Evolutionary conservation across 2,113 vertebrate genomes (phyloP).

Genomic region (Raja brachyura): DNA sequence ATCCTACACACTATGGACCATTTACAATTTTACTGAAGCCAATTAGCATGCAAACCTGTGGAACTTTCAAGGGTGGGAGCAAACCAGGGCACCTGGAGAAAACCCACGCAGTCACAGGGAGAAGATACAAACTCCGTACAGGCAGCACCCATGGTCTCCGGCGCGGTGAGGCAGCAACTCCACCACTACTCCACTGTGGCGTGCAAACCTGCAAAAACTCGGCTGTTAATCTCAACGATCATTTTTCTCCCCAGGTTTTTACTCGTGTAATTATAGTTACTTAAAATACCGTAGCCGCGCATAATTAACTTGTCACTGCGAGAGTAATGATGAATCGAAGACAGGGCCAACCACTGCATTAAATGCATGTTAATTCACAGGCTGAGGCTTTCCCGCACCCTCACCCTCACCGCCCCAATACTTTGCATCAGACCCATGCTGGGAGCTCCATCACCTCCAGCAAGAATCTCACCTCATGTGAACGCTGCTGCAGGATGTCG

Average conservation of each 20-base stretch:
- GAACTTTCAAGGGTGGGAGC: too few species aligned
- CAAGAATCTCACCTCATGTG: not conserved
- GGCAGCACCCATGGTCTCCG: too few species aligned
- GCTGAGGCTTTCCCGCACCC: not conserved
- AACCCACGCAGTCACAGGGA: too few species aligned
- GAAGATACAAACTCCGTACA: too few species aligned
- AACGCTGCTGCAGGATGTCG: not conserved
- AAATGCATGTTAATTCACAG: not conserved
- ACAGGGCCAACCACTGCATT: not conserved
- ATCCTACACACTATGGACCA: too few species aligned
- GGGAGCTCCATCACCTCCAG: not conserved
- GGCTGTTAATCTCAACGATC: not conserved
- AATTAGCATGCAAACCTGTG: too few species aligned
- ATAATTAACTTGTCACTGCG: conserved; percentile 21
- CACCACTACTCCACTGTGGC: too few species aligned
- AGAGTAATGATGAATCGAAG: not conserved
- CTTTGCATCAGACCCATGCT: not conserved
- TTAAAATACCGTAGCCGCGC: not conserved
- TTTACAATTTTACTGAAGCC: too few species aligned
- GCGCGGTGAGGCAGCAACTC: too few species aligned
- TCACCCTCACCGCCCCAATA: not conserved
- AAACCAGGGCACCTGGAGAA: too few species aligned
- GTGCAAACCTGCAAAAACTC: not conserved
- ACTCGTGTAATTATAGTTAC: conserved; percentile 29
- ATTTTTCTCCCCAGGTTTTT: not conserved